Evolutionary conservation across 2,888 invertebrate genomes (phyloP).

Genomic region (Pseudococcus jackbeardsleyi): DNA sequence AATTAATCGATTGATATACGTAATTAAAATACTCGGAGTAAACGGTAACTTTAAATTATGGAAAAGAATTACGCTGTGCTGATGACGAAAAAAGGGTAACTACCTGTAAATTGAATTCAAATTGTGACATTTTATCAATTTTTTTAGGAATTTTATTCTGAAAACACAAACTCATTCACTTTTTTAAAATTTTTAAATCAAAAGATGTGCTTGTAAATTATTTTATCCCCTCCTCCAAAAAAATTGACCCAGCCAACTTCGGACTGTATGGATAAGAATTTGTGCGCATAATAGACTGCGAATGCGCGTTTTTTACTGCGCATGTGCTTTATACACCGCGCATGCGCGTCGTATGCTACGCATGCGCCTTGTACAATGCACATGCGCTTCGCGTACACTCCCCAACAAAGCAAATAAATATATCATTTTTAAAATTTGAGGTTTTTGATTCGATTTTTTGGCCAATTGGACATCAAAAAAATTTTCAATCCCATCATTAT

Average conservation of each 20-base stretch:
- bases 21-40: not conserved
- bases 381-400: not conserved
- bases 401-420: not conserved
- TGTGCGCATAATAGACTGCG: not conserved
- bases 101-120: too few species aligned
- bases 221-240: too few species aligned
- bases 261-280: not conserved
- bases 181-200: too few species aligned
- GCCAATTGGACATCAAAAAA: not conserved
- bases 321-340: not conserved
- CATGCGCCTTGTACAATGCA: not conserved
- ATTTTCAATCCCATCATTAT: too few species aligned
- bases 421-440: too few species aligned
- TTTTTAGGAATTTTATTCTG: too few species aligned
- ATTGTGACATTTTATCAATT: not conserved
- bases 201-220: too few species aligned
- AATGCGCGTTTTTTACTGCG: not conserved
- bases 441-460: not conserved
- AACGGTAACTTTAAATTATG: not conserved
- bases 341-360: not conserved
- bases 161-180: too few species aligned
- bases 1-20: not conserved
- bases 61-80: not conserved
- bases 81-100: not conserved
- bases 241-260: too few species aligned